Conservation (phyloP, 2,888 invertebrate genomes). For the Harmothoe impar region DNA sequence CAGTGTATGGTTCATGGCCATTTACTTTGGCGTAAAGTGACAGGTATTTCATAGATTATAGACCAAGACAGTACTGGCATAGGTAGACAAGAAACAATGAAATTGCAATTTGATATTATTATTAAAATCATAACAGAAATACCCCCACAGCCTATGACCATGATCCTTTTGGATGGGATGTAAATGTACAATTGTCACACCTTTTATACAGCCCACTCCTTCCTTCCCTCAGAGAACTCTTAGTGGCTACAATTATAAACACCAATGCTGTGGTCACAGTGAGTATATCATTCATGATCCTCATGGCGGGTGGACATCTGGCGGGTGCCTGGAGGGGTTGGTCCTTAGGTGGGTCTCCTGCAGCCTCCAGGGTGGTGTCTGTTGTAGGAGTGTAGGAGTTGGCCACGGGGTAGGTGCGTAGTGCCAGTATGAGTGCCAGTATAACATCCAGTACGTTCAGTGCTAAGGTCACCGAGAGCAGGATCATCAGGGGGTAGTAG, state of each 20-base stretch:
- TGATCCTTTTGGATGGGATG: too few relatives aligned
- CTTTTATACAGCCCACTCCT: neutral
- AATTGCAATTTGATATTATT: too few relatives aligned
- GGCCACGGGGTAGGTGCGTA: constrained; percentile 14
- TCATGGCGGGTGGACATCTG: neutral
- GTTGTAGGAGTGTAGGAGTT: neutral
- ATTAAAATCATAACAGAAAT: too few relatives aligned
- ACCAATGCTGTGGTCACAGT: constrained; percentile 21
- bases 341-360: neutral
- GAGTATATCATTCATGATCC: constrained; percentile 35
- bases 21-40: too few relatives aligned
- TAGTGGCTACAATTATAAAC: constrained; percentile 39
- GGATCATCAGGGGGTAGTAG: constrained; percentile 46
- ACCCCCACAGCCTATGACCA: too few relatives aligned
- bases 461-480: neutral
- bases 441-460: constrained; percentile 26
- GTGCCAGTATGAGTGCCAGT: constrained; percentile 17
- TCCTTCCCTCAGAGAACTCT: constrained; percentile 43
- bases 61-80: too few relatives aligned
- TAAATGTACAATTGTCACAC: constrained; percentile 30
- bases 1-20: too few relatives aligned
- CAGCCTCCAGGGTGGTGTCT: neutral
- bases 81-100: too few relatives aligned
- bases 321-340: neutral
- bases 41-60: too few relatives aligned